Conservation (phyloP, 2,888 invertebrate genomes). For the Dyspetes luteomarginatus region DNA sequence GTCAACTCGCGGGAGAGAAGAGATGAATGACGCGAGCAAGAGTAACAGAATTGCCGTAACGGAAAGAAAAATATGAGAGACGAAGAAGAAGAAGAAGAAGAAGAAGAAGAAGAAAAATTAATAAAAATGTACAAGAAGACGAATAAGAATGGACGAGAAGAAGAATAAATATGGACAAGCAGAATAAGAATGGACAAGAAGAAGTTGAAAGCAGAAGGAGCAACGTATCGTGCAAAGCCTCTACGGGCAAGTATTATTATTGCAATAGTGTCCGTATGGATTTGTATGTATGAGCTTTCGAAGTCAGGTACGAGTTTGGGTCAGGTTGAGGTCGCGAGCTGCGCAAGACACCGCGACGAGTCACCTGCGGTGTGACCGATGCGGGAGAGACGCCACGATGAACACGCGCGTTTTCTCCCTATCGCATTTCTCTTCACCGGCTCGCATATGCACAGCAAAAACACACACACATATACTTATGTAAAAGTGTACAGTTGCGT, state of each 20-base stretch:
- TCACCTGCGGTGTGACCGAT: slow-evolving; percentile 79
- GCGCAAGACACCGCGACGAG: slow-evolving; percentile 74
- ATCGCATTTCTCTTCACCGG: slow-evolving; percentile 71
- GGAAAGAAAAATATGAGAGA: slow-evolving; percentile 2
- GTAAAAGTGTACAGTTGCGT: slow-evolving; percentile 30
- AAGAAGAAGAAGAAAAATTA: background rate
- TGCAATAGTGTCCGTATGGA: slow-evolving; percentile 14
- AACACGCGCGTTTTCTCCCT: slow-evolving; percentile 72
- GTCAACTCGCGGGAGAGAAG: slow-evolving; percentile 6
- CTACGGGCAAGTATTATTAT: slow-evolving; percentile 60
- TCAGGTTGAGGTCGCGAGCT: slow-evolving; percentile 73
- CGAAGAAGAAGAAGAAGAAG: slow-evolving; percentile 27
- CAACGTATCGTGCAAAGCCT: slow-evolving; percentile 67
- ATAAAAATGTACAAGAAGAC: background rate
- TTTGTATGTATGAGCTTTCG: slow-evolving; percentile 60
- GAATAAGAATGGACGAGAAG: slow-evolving; percentile 27
- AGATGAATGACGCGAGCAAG: slow-evolving; percentile 32
- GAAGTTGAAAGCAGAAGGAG: slow-evolving; percentile 58
- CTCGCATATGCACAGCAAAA: slow-evolving; percentile 7
- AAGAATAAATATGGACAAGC: slow-evolving; percentile 21
- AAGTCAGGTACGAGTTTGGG: slow-evolving; percentile 76
- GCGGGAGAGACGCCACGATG: slow-evolving; percentile 68
- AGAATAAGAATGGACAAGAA: slow-evolving; percentile 25
- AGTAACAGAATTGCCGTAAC: slow-evolving; percentile 31
- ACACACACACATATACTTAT: background rate